Conservation (phyloP, 1,140 invertebrate species). For the Drosophila asahinai region DNA sequence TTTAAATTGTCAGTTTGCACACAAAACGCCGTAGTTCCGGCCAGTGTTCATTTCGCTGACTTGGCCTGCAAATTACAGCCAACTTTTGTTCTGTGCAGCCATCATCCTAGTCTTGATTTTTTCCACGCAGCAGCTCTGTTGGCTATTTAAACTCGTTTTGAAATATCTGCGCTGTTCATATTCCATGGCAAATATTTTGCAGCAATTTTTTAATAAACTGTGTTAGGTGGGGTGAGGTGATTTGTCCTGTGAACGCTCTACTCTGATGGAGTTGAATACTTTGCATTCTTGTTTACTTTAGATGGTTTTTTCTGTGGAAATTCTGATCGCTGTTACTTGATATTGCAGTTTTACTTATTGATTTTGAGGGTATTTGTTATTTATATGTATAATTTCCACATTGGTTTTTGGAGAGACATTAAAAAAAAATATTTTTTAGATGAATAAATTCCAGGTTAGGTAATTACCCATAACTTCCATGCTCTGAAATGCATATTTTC, state of each 20-base stretch:
- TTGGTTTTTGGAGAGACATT: neutral
- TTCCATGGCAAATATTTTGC: conserved; percentile 47
- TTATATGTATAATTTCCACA: neutral
- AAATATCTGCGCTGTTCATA: conserved; percentile 36
- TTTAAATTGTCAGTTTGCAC: conserved; percentile 67
- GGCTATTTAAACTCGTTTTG: conserved; percentile 23
- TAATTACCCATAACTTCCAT: neutral
- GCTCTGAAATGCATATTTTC: neutral
- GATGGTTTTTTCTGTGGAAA: neutral
- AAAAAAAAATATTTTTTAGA: neutral
- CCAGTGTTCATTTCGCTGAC: conserved; percentile 74
- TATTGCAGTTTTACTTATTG: neutral
- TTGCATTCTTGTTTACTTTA: conserved; percentile 4
- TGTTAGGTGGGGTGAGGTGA: neutral
- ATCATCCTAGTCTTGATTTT: neutral
- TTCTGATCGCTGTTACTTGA: neutral
- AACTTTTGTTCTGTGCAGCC: conserved; percentile 56
- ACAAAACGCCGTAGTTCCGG: conserved; percentile 77
- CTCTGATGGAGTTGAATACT: conserved; percentile 3
- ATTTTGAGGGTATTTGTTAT: neutral
- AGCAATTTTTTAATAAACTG: conserved; percentile 23
- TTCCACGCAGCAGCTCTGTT: neutral
- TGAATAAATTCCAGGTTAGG: neutral
- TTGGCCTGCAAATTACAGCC: conserved; percentile 67
- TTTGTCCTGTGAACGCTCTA: neutral